phyloP scores from a whole-genome alignment of 2,113 vertebrate species.

The Gavialis gangeticus region DNA sequence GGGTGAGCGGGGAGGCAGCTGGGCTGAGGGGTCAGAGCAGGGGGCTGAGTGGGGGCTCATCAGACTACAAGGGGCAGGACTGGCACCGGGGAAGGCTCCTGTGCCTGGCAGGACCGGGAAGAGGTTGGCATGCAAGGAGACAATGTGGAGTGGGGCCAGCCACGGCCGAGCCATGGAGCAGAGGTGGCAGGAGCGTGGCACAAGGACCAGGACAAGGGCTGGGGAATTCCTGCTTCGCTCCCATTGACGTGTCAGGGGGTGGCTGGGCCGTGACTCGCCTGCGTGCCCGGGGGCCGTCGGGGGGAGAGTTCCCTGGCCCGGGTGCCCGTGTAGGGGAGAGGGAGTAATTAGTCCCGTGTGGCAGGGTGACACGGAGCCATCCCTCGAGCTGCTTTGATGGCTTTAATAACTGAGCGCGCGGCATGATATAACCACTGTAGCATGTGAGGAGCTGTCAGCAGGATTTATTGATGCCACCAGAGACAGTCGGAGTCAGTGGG shows the following conservation, averaged over 20 bases:
- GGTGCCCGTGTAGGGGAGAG: not conserved
- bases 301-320: not conserved
- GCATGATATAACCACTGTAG: slow-evolving; percentile 20
- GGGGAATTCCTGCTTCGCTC: not conserved
- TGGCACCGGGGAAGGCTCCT: no score
- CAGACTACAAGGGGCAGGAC: no score
- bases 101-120: no score
- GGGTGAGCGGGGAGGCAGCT: no score
- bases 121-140: no score
- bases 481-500: slow-evolving; percentile 29
- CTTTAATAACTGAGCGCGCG: slow-evolving; percentile 14
- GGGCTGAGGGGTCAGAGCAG: no score
- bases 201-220: no score
- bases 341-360: not conserved
- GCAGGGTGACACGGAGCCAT: not conserved
- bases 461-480: slow-evolving; percentile 34
- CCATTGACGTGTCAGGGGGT: no score
- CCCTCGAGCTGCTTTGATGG: slow-evolving; percentile 7
- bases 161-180: not conserved
- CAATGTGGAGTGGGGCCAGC: no score
- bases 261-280: no score
- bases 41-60: no score
- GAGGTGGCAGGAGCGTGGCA: not conserved
- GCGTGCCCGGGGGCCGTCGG: not conserved
- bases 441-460: slow-evolving; percentile 37